Conservation (phyloP, 2,113 vertebrate species). For the Labrus mixtus region DNA sequence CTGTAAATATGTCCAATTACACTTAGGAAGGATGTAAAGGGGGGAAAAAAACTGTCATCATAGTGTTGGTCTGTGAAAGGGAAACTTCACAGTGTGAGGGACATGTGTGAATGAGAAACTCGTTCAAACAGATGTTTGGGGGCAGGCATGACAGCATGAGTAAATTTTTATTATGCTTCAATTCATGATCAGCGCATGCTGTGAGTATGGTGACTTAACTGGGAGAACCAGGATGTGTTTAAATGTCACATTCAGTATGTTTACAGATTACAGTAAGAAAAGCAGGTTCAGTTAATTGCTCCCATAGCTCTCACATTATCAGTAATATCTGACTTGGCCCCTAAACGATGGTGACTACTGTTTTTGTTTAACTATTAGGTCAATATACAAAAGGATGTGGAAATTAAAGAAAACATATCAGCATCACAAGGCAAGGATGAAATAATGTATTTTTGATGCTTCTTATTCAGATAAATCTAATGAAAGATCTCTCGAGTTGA, state of each 20-base stretch:
- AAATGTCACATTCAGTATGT: neutral
- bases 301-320: neutral
- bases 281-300: neutral
- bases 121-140: no score
- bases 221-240: neutral
- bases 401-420: neutral
- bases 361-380: neutral
- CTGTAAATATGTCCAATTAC: no score
- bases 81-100: no score
- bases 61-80: no score
- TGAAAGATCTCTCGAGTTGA: neutral
- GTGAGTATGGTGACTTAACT: neutral
- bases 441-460: neutral
- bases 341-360: neutral
- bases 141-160: neutral
- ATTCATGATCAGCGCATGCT: neutral
- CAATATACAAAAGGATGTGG: neutral
- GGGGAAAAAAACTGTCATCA: no score
- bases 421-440: neutral
- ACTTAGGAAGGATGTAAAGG: no score
- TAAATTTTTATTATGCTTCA: slow-evolving; percentile 12
- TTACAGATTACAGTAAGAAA: no score
- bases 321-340: neutral
- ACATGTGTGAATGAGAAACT: no score
- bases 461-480: neutral